phyloP scores from a whole-genome alignment of 2,888 invertebrate genomes.

The Celastrina argiolus region DNA sequence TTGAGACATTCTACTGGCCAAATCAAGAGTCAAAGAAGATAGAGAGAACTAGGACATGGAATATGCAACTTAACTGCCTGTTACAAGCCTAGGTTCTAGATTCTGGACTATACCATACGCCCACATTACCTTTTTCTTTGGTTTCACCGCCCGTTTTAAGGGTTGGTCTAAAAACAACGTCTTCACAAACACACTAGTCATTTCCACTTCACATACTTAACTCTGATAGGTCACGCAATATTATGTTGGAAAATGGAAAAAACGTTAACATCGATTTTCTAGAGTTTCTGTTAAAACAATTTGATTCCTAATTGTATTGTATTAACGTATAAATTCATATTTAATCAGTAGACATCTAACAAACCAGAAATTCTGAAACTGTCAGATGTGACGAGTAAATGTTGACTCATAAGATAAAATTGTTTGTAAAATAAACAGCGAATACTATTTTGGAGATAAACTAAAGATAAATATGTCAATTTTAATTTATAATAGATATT shows the following conservation, averaged over 20 bases:
- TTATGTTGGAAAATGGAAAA: slow-evolving; percentile 11
- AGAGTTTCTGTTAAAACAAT: background rate
- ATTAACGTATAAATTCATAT: background rate
- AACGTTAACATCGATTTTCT: background rate
- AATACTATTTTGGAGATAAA: background rate
- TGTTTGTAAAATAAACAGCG: background rate
- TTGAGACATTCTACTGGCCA: background rate
- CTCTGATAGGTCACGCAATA: slow-evolving; percentile 5
- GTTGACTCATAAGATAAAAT: slow-evolving; percentile 16
- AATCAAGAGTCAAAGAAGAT: background rate
- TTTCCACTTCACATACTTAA: slow-evolving; percentile 12
- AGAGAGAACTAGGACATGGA: no score
- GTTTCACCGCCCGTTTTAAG: background rate
- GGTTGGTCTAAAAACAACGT: slow-evolving; percentile 42
- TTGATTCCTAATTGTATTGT: background rate
- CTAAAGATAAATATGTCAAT: no score
- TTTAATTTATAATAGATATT: background rate
- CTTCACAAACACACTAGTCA: slow-evolving; percentile 34
- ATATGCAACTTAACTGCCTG: no score
- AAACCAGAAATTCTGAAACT: background rate
- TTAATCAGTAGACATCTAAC: background rate
- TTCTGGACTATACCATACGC: no score
- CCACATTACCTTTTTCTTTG: slow-evolving; percentile 12
- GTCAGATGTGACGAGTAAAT: slow-evolving; percentile 9
- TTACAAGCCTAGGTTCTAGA: no score